phyloP scores from a whole-genome alignment of 2,797 vertebrate genomes.

The Nothura maculosa region DNA sequence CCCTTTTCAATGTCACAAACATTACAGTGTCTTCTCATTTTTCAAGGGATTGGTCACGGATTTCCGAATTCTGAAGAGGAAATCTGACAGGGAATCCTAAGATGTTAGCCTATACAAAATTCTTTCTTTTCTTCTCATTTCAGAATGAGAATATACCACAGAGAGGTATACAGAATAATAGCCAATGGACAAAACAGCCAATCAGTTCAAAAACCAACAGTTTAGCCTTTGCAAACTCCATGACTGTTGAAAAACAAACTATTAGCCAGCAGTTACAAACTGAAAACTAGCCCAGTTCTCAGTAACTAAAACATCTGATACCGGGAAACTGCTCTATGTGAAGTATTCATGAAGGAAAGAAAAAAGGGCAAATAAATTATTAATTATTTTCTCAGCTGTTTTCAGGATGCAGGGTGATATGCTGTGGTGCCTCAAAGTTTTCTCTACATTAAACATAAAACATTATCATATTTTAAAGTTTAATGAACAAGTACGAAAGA shows the following conservation, averaged over 20 bases:
- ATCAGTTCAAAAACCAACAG: background rate
- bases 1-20: background rate
- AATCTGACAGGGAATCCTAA: background rate
- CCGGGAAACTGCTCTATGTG: background rate
- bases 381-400: conserved; percentile 42
- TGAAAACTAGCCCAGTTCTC: background rate
- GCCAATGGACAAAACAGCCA: background rate
- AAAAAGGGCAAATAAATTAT: conserved; percentile 40
- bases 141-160: background rate
- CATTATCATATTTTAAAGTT: conserved; percentile 54
- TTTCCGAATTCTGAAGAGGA: background rate
- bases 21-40: background rate
- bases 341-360: background rate
- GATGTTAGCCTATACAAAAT: accelerated
- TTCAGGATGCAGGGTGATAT: conserved; percentile 8
- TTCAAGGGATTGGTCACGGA: background rate
- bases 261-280: background rate
- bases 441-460: conserved; percentile 31
- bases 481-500: conserved; percentile 26
- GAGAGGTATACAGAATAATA: background rate
- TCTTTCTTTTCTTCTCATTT: background rate
- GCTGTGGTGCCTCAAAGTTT: conserved; percentile 27
- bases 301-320: background rate
- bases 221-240: background rate
- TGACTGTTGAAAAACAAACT: background rate